Conservation (phyloP, 2,797 vertebrate genomes). For the Sphaeramia orbicularis region DNA sequence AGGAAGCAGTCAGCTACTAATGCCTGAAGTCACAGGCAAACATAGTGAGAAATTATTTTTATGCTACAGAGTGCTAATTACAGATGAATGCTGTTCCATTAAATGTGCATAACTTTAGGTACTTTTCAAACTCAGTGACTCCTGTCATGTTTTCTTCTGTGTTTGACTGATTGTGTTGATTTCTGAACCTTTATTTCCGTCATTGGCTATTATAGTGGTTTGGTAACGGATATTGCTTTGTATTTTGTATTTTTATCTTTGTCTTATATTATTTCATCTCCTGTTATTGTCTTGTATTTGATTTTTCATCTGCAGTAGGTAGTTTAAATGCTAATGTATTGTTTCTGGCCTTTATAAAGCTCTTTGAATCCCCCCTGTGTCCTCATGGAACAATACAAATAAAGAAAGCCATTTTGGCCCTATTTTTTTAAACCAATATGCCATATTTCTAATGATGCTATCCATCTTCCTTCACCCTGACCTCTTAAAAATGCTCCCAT, state of each 20-base stretch:
- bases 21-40: slow-evolving; percentile 24
- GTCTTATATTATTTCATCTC: neutral
- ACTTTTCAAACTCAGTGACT: slow-evolving; percentile 15
- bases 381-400: neutral
- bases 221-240: neutral
- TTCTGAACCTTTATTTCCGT: slow-evolving; percentile 1
- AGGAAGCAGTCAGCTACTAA: slow-evolving; percentile 7
- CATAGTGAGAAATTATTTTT: slow-evolving; percentile 1
- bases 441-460: neutral
- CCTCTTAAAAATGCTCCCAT: neutral
- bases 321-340: too few species aligned
- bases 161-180: slow-evolving; percentile 12
- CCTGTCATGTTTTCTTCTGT: neutral
- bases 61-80: too few species aligned
- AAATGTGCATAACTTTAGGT: neutral
- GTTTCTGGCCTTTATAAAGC: neutral
- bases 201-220: neutral
- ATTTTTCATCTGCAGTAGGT: neutral
- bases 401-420: neutral
- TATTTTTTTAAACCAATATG: slow-evolving; percentile 8
- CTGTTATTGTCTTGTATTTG: neutral
- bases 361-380: neutral
- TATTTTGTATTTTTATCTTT: neutral
- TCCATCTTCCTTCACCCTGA: neutral
- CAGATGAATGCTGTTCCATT: neutral